Conservation (phyloP, 2,888 invertebrate genomes). For the Crepidodera aurea region DNA sequence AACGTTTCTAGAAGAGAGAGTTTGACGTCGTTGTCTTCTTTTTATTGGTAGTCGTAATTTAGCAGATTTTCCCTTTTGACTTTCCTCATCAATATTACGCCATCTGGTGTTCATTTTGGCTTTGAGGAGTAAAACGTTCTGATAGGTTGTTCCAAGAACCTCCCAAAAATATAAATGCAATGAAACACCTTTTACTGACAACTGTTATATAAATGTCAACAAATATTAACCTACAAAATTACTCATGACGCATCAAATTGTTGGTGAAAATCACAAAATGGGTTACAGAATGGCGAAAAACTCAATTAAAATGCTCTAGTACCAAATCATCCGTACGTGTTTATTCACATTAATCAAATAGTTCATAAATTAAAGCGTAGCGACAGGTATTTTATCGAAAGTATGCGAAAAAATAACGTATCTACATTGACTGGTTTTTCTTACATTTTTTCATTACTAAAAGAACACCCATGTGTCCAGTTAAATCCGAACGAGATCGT, state of each 20-base stretch:
- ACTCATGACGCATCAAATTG: background rate
- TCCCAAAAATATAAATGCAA: too few relatives aligned
- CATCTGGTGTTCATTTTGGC: too few relatives aligned
- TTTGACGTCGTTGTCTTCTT: too few relatives aligned
- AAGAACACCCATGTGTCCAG: conserved; percentile 10
- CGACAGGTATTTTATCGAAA: background rate
- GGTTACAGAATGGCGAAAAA: background rate
- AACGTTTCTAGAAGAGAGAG: too few relatives aligned
- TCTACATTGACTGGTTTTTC: background rate
- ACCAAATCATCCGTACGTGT: background rate
- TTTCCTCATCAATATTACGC: too few relatives aligned
- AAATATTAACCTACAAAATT: background rate
- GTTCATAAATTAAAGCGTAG: background rate
- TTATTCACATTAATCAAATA: background rate
- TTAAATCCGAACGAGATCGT: background rate
- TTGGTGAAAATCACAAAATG: background rate
- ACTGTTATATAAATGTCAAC: background rate
- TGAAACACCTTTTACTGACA: background rate
- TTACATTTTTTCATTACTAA: background rate
- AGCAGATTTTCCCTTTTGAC: too few relatives aligned
- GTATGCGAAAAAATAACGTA: background rate
- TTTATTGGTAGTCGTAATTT: too few relatives aligned
- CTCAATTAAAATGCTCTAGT: background rate
- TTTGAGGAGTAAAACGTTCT: too few relatives aligned
- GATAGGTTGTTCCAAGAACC: too few relatives aligned